A percentile compares a stretch with the other conserved stretches of the same genome.
Conservation (phyloP, 2,113 vertebrate species). For the Arothron firmamentum region DNA sequence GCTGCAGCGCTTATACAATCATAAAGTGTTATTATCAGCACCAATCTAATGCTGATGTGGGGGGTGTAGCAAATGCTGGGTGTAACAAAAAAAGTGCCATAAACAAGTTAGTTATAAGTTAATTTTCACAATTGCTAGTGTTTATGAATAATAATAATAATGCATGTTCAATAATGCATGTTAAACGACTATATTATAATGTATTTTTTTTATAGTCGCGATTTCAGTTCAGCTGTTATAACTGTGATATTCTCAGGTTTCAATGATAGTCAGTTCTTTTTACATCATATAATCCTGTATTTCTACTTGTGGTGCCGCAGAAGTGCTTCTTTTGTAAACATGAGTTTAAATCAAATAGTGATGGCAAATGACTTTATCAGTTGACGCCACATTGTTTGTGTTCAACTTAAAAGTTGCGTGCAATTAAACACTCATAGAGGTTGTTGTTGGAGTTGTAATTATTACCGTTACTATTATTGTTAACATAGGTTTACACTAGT, state of each 20-base stretch:
- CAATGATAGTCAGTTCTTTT: not conserved
- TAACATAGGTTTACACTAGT: constrained; percentile 12
- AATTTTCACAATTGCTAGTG: too few relatives aligned
- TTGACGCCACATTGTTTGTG: not conserved
- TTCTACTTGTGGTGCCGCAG: constrained; percentile 3
- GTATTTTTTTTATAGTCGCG: not conserved
- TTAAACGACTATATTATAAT: constrained; percentile 8
- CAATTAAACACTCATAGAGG: not conserved
- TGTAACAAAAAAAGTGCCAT: too few relatives aligned
- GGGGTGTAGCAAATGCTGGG: too few relatives aligned
- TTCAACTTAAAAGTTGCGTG: not conserved
- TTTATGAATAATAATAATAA: constrained; percentile 1
- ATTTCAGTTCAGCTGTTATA: not conserved
- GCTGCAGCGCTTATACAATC: too few relatives aligned
- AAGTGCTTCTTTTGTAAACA: constrained; percentile 24
- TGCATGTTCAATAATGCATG: not conserved
- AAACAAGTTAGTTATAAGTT: too few relatives aligned
- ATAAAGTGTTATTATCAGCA: too few relatives aligned
- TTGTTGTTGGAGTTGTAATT: not conserved
- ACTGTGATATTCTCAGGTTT: constrained; percentile 44
- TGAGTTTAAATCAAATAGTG: constrained; percentile 14
- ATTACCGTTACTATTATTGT: not conserved
- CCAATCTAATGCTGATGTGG: too few relatives aligned
- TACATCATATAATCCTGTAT: constrained; percentile 7
- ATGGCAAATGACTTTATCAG: constrained; percentile 1